Evolutionary conservation across 92 coral and sea anemone species (phyloP).

Genomic region (Paramuricea clavata): DNA sequence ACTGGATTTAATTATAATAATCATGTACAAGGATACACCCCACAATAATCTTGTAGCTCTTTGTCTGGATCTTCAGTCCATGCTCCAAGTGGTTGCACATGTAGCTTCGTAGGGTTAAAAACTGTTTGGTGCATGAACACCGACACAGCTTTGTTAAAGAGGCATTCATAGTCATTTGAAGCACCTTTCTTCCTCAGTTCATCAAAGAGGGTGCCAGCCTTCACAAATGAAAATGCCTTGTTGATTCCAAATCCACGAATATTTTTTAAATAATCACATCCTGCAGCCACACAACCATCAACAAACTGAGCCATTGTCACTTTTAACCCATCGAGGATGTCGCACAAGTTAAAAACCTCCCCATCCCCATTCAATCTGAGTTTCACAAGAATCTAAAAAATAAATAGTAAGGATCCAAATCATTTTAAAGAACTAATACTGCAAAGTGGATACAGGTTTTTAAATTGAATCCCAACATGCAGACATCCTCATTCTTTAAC

Average conservation of each 20-base stretch:
- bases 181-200: conserved; percentile 44
- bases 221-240: conserved; percentile 48
- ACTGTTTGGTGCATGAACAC: conserved; percentile 60
- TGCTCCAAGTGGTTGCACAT: conserved; percentile 40
- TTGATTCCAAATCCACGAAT: conserved; percentile 64
- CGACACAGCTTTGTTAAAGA: conserved; percentile 43
- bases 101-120: conserved; percentile 15
- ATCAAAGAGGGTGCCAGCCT: conserved; percentile 30
- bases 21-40: conserved; percentile 56
- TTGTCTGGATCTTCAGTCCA: conserved; percentile 56
- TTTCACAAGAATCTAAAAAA: conserved; percentile 54
- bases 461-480: too few relatives aligned
- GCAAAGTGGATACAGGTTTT: not conserved
- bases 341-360: conserved; percentile 44
- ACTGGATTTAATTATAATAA: not conserved
- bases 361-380: conserved; percentile 59
- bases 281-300: conserved; percentile 69
- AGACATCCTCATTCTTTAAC: too few relatives aligned
- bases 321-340: conserved; percentile 44
- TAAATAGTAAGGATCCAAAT: not conserved
- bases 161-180: conserved; percentile 22
- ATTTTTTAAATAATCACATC: conserved; percentile 65
- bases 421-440: not conserved
- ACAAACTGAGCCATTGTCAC: conserved; percentile 50
- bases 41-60: conserved; percentile 52